Evolutionary conservation across 2,113 vertebrate genomes (phyloP).

Genomic region (Dendropsophus ebraccatus): DNA sequence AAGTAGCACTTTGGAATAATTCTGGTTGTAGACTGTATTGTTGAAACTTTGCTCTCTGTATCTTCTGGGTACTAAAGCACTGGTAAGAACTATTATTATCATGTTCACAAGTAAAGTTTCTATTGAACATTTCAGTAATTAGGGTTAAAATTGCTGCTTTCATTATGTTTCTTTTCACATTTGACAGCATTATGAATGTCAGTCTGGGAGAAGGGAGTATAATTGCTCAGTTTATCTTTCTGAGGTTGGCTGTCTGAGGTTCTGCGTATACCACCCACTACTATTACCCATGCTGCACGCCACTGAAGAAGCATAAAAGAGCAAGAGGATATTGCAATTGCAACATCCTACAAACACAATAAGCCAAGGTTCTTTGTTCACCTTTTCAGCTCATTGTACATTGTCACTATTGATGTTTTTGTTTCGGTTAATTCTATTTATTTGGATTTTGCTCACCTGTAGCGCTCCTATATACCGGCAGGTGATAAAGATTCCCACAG

Average conservation of each 20-base stretch:
- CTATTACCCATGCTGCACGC: slow-evolving; percentile 39
- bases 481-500: background rate
- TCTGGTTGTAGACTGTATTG: background rate
- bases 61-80: background rate
- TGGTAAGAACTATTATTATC: slow-evolving; percentile 17
- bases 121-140: slow-evolving; percentile 16
- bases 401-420: slow-evolving; percentile 18
- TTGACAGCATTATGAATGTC: slow-evolving; percentile 52
- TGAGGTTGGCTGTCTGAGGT: slow-evolving; percentile 47
- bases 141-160: slow-evolving; percentile 23
- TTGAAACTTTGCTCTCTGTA: background rate
- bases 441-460: slow-evolving; percentile 45
- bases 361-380: slow-evolving; percentile 11
- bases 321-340: slow-evolving; percentile 44
- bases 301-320: slow-evolving; percentile 38
- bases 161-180: slow-evolving; percentile 44
- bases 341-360: slow-evolving; percentile 22
- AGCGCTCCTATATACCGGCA: slow-evolving; percentile 3
- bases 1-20: background rate
- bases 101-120: slow-evolving; percentile 11
- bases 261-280: slow-evolving; percentile 55
- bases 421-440: slow-evolving; percentile 42
- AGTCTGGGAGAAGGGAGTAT: slow-evolving; percentile 33
- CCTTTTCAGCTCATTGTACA: slow-evolving; percentile 30
- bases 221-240: slow-evolving; percentile 53